Conservation (phyloP, 2,113 vertebrate species). For the Ctenodactylus gundi region DNA sequence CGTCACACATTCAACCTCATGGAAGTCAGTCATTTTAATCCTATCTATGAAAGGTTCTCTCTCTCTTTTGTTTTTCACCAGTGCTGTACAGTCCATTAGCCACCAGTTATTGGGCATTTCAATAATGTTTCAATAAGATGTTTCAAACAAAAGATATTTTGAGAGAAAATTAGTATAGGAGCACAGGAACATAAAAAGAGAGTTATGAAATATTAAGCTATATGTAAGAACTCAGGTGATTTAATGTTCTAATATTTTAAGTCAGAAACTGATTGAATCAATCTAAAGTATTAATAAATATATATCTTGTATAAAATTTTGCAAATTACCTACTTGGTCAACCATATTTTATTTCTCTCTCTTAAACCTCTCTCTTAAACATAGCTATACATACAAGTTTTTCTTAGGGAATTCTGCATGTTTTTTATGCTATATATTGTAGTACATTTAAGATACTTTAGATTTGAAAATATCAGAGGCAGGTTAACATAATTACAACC, state of each 20-base stretch:
- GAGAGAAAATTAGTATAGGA: background rate
- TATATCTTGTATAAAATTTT: constrained; percentile 11
- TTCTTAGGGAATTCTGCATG: background rate
- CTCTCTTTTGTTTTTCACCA: background rate
- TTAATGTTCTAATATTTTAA: constrained; percentile 49
- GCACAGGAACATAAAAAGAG: background rate
- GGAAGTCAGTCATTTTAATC: constrained; percentile 18
- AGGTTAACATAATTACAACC: constrained; percentile 9
- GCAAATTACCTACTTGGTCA: background rate
- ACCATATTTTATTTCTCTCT: accelerated
- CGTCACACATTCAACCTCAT: background rate
- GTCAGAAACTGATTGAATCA: background rate
- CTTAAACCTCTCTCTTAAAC: background rate
- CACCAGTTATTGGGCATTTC: background rate
- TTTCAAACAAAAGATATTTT: constrained; percentile 32
- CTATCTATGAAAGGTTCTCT: background rate
- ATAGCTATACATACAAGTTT: background rate
- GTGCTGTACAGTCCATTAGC: background rate
- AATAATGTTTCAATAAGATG: background rate
- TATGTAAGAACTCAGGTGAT: background rate
- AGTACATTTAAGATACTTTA: background rate
- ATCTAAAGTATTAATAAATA: background rate
- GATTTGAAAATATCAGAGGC: constrained; percentile 19
- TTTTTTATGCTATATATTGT: background rate
- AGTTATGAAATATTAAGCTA: background rate